phyloP scores from a whole-genome alignment of 2,797 vertebrate species.

The Petrocephalus schoutedeni region DNA sequence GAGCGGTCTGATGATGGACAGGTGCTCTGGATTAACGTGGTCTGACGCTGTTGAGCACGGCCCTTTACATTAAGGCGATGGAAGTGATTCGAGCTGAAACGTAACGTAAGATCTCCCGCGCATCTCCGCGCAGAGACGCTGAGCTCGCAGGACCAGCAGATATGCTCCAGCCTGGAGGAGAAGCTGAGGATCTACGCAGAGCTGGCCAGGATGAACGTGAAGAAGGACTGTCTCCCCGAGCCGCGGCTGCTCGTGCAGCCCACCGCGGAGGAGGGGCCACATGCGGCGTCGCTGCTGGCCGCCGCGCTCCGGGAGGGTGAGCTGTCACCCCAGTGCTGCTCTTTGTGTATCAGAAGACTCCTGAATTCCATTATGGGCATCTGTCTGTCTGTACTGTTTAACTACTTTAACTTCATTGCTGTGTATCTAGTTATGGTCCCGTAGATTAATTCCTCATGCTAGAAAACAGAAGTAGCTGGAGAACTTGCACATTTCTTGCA shows the following conservation, averaged over 20 bases:
- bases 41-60: neutral
- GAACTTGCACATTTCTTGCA: neutral
- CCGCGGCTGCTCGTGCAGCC: conserved; percentile 74
- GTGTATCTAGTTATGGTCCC: neutral
- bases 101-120: neutral
- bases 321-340: conserved; percentile 14
- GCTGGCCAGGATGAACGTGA: conserved; percentile 64
- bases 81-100: neutral
- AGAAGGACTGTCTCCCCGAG: conserved; percentile 56
- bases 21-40: neutral
- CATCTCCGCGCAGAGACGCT: conserved; percentile 71
- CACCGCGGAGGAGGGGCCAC: conserved; percentile 72
- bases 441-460: neutral
- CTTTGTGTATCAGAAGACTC: neutral
- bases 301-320: conserved; percentile 84
- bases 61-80: neutral
- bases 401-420: neutral
- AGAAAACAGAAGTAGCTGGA: neutral
- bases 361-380: neutral
- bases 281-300: conserved; percentile 66
- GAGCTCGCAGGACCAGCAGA: conserved; percentile 79
- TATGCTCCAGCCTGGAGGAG: conserved; percentile 83
- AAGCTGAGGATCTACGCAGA: conserved; percentile 77
- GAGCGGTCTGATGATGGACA: neutral
- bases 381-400: neutral